These are phyloP conservation scores for Molothrus ater DNA, from an alignment of 2,797 vertebrate genomes.

Conservation along the genomic window DNA sequence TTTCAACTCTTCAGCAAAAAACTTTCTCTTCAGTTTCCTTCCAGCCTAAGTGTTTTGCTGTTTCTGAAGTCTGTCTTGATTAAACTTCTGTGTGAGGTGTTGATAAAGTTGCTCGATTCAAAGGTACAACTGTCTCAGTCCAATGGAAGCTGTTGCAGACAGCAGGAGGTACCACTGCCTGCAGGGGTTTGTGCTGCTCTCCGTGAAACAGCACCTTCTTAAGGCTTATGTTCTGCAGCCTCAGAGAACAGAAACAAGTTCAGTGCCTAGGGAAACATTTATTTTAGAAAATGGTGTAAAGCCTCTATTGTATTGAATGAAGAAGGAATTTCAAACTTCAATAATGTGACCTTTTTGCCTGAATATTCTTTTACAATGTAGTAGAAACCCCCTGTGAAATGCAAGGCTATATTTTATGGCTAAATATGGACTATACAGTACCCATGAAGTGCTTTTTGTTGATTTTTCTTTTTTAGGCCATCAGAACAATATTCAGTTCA, in stretches of 20 bases:
- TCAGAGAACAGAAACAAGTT: not conserved
- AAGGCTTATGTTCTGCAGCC: not conserved
- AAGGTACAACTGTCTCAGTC: not conserved
- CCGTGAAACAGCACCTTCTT: not conserved
- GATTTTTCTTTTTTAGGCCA: not conserved
- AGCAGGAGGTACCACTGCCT: not conserved
- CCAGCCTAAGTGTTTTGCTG: not conserved
- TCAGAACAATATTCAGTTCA: not conserved
- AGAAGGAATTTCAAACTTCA: constrained; percentile 13
- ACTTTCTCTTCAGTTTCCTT: not conserved
- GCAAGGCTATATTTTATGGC: not conserved
- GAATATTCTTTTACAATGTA: not conserved
- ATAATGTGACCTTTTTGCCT: not conserved
- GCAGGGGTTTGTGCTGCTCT: not conserved
- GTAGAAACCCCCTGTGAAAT: not conserved
- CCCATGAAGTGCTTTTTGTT: not conserved
- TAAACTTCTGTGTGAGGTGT: not conserved
- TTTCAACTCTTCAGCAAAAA: not conserved
- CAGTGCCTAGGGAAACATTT: not conserved
- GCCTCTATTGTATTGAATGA: not conserved
- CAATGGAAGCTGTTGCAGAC: not conserved
- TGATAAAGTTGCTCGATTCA: not conserved
- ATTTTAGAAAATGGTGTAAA: constrained; percentile 28
- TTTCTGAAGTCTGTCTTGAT: too few species aligned
- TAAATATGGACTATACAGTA: not conserved